Evolutionary conservation across 1,140 invertebrate genomes (phyloP).

Genomic region (Drosophila azteca): DNA sequence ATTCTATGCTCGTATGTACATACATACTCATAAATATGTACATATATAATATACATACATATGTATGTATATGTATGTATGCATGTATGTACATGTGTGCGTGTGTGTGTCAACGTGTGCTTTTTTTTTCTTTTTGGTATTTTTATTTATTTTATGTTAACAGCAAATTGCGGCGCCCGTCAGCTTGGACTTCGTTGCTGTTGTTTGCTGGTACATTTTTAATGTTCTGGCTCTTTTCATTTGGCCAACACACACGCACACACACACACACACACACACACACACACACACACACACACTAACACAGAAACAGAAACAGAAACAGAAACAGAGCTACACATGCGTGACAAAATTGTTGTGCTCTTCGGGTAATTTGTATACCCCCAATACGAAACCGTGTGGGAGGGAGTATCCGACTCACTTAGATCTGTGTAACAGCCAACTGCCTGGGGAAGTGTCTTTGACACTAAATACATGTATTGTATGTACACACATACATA

Average conservation of each 20-base stretch:
- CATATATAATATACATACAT: too few relatives aligned
- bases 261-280: conserved; percentile 10
- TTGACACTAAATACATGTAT: too few relatives aligned
- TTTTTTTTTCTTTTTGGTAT: conserved; percentile 61
- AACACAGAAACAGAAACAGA: conserved; percentile 22
- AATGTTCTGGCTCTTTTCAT: conserved; percentile 42
- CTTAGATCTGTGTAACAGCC: not conserved
- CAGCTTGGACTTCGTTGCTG: conserved; percentile 40
- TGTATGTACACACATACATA: too few relatives aligned
- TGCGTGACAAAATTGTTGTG: conserved; percentile 51
- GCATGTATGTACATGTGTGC: not conserved
- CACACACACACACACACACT: conserved; percentile 20
- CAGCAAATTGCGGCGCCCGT: conserved; percentile 54
- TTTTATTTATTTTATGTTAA: conserved; percentile 75
- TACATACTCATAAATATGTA: too few relatives aligned
- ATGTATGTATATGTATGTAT: conserved; percentile 1
- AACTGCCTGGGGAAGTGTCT: too few relatives aligned
- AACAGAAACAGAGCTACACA: conserved; percentile 23
- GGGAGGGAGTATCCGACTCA: not conserved
- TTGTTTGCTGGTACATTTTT: conserved; percentile 42
- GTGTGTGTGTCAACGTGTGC: conserved; percentile 2
- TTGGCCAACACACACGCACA: conserved; percentile 35
- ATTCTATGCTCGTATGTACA: not conserved
- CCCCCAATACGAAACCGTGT: too few relatives aligned
- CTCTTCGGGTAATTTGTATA: conserved; percentile 30